These are phyloP conservation scores for Argentina silus DNA, from an alignment of 2,797 vertebrate species.

Conservation along the genomic window DNA sequence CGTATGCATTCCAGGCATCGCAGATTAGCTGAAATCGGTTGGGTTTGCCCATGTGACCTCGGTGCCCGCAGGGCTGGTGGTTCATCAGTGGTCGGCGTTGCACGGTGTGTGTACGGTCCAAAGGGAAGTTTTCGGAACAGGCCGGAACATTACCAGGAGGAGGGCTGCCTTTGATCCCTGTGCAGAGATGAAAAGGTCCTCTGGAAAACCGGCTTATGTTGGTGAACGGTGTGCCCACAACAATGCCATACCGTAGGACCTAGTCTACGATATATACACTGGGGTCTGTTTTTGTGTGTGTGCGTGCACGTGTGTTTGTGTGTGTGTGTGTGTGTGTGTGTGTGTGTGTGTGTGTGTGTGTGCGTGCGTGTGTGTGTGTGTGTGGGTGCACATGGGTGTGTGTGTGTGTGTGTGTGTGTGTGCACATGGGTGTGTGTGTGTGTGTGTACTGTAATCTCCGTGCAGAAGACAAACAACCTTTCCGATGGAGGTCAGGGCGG, in stretches of 20 bases:
- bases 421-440: too few relatives aligned
- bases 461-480: slow-evolving; percentile 16
- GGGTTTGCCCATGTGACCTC: slow-evolving; percentile 41
- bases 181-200: neutral
- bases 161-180: slow-evolving; percentile 24
- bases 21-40: slow-evolving; percentile 50
- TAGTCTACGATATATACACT: too few relatives aligned
- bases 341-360: neutral
- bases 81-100: slow-evolving; percentile 38
- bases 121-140: neutral
- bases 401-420: too few relatives aligned
- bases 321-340: neutral
- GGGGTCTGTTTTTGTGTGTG: slow-evolving; percentile 8
- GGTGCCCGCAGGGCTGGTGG: slow-evolving; percentile 36
- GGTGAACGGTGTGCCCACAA: neutral
- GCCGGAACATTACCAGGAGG: slow-evolving; percentile 15
- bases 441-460: too few relatives aligned
- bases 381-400: too few relatives aligned
- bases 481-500: slow-evolving; percentile 21
- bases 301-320: too few relatives aligned
- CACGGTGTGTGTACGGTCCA: slow-evolving; percentile 17
- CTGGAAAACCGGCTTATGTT: neutral
- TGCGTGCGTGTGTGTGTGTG: neutral
- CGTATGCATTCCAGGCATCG: slow-evolving; percentile 35
- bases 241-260: too few relatives aligned